Evolutionary conservation across 2,888 invertebrate genomes (phyloP).

Genomic region (Lordiphosa fenestrarum): DNA sequence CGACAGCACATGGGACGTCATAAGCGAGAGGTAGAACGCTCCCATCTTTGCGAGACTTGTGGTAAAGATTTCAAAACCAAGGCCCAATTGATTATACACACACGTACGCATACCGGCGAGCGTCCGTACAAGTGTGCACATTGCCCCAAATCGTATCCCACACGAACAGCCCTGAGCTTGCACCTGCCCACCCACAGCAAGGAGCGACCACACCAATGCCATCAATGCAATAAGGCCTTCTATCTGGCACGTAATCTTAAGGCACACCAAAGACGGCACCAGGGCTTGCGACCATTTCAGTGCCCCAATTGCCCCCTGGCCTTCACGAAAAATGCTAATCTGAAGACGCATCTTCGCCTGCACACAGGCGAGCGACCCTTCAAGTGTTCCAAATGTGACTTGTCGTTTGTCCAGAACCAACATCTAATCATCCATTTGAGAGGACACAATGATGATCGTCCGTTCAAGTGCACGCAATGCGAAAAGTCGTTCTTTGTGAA

Average conservation of each 20-base stretch:
- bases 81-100: conserved; percentile 20
- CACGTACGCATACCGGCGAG: conserved; percentile 30
- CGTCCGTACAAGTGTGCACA: conserved; percentile 24
- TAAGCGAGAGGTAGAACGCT: conserved; percentile 5
- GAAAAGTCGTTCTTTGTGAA: conserved; percentile 37
- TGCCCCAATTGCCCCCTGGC: conserved; percentile 23
- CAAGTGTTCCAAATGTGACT: conserved; percentile 22
- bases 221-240: conserved; percentile 30
- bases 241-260: conserved; percentile 4
- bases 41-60: conserved; percentile 28
- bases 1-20: conserved; percentile 15
- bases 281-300: conserved; percentile 22
- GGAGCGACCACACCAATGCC: conserved; percentile 27
- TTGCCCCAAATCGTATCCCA: conserved; percentile 28
- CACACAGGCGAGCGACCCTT: conserved; percentile 27
- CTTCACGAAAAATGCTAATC: conserved; percentile 22
- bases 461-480: conserved; percentile 35
- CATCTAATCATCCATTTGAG: conserved; percentile 23
- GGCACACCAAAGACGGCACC: conserved; percentile 17
- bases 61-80: conserved; percentile 22
- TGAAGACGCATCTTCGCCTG: conserved; percentile 24
- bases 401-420: conserved; percentile 26
- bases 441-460: conserved; percentile 25
- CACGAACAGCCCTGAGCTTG: conserved; percentile 11
- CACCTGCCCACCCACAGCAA: conserved; percentile 23